Base-by-base conservation (phyloP, 1,140 invertebrate genomes). In the Macrobrachium nipponense region DNA sequence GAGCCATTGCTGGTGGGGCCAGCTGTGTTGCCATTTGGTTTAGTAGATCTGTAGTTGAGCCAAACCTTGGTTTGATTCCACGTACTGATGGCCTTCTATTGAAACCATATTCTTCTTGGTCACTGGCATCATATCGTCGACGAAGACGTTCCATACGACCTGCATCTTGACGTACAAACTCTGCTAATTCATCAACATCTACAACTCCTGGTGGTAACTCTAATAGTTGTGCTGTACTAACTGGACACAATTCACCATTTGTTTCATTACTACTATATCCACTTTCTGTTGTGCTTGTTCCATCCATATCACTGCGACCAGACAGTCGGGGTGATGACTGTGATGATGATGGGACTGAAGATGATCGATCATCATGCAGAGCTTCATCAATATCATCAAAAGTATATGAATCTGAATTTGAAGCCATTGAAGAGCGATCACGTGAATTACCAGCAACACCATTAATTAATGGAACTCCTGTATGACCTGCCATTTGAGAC, bases 31-130 rank as follows among this genome's bases (percentile, higher is more conserved):
- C 95, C 92, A 95, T 95, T 87, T 96, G 95, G 88, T 96, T 94
- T 0, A 96, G 91, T 15, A 96, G 96, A 89, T 97, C 95, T 62
- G 94, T 95, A 0, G 95, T 96, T 0, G 95, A 94, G 44, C 95
- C 95, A 72, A 96, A 95, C 61, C 95, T 92, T 0, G 94, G 93
- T 89, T 94, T 94, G 61, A 95, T 95, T 0, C 94, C 95, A 0
- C 96, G 92, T 2, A 97, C 96, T 0, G 96, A 96, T 0, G 96
- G 96, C 12, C 96, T 92, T n/a, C 95, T 92, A 89, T 96, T 95
- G 90, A 98, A 97, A 8, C 96, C 96, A 87, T 97, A 97, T 89
- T 97, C 96, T 87, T 97, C 96, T 87, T 96, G 93, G 27, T 90
- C 90, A 23, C 90, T 89, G 89, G 97, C 95, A 23, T 94, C 94